Percentiles rank a stretch among this genome's conserved stretches.
Conservation (phyloP, 53 echinoderm and acorn worm species). For the Crossaster papposus region DNA sequence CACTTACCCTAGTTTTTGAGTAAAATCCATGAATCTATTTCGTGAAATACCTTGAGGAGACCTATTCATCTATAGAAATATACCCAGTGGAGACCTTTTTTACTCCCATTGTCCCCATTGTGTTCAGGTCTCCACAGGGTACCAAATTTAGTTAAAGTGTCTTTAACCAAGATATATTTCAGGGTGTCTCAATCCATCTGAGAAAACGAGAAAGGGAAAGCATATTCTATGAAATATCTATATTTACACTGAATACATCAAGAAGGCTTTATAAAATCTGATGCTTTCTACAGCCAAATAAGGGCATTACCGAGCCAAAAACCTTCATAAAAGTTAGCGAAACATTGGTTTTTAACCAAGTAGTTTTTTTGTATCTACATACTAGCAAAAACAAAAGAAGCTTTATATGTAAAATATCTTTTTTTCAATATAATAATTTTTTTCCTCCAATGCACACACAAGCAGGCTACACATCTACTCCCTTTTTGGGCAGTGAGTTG, state of each 20-base stretch:
- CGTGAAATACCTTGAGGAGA: too few relatives aligned
- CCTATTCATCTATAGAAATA: too few relatives aligned
- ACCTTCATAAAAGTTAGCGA: neutral
- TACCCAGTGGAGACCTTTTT: too few relatives aligned
- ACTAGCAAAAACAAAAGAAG: neutral
- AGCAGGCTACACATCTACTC: constrained; percentile 7
- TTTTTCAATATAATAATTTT: neutral
- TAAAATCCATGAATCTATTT: too few relatives aligned
- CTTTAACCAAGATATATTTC: neutral
- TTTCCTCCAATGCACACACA: constrained; percentile 41
- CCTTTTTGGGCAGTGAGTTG: constrained; percentile 52
- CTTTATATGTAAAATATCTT: constrained; percentile 11
- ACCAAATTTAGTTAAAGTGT: too few relatives aligned
- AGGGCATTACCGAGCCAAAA: neutral
- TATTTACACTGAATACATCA: neutral
- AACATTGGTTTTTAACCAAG: neutral
- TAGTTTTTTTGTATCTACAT: neutral
- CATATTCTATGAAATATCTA: neutral
- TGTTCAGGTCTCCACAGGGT: too few relatives aligned
- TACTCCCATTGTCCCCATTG: too few relatives aligned
- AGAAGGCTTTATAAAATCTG: neutral
- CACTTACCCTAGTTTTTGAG: too few relatives aligned
- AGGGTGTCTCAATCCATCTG: neutral
- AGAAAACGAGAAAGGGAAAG: neutral
- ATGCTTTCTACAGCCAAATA: neutral